phyloP scores from a whole-genome alignment of 2,113 vertebrate species.

The Coptodon rendalli region DNA sequence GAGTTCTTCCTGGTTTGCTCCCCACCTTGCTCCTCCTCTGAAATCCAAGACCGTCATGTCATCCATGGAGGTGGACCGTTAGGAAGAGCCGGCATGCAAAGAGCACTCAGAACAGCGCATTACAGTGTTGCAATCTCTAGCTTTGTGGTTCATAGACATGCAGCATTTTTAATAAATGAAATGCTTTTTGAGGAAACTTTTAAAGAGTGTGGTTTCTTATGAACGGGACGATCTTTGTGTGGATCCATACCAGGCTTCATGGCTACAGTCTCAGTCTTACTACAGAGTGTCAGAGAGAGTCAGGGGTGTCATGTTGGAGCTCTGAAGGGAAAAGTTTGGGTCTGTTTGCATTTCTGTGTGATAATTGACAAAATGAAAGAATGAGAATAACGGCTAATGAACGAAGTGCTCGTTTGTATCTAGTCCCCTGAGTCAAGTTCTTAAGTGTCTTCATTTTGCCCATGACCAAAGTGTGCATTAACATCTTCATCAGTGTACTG shows the following conservation, averaged over 20 bases:
- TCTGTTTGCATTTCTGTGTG: neutral
- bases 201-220: neutral
- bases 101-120: neutral
- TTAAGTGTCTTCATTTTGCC: neutral
- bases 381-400: neutral
- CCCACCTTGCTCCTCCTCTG: neutral
- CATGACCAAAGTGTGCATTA: neutral
- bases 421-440: neutral
- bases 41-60: neutral
- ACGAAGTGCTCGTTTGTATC: neutral
- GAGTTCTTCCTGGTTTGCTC: neutral
- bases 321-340: neutral
- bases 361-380: neutral
- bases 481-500: neutral
- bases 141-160: neutral
- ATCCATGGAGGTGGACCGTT: neutral
- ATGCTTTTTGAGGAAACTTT: neutral
- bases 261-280: neutral
- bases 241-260: neutral
- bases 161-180: neutral
- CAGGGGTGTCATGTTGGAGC: neutral
- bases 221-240: neutral
- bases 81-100: neutral
- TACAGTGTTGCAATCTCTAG: neutral
- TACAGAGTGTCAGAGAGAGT: neutral